These are phyloP conservation scores for Drosophila oshimai DNA, from an alignment of 1,140 invertebrate species.

Conservation along the genomic window DNA sequence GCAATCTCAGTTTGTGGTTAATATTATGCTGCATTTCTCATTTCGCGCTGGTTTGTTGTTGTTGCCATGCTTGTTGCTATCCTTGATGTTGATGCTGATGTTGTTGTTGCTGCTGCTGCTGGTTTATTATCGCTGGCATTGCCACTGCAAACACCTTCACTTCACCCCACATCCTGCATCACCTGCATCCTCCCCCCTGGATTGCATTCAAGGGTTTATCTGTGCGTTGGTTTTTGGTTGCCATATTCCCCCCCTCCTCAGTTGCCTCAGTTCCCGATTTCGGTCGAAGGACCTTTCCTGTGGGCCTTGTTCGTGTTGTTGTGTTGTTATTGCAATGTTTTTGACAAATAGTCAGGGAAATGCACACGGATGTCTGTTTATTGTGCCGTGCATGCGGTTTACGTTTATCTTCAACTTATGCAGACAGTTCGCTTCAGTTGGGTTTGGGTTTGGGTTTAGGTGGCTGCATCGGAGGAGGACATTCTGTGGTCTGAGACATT, in stretches of 20 bases:
- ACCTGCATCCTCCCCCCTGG: constrained; percentile 11
- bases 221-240: constrained; percentile 68
- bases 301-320: neutral
- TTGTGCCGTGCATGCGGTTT: constrained; percentile 80
- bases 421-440: constrained; percentile 62
- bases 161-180: constrained; percentile 21
- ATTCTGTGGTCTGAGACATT: constrained; percentile 71
- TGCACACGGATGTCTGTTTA: constrained; percentile 81
- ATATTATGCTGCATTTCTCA: constrained; percentile 80
- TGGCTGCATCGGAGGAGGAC: constrained; percentile 22
- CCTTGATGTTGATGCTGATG: constrained; percentile 20
- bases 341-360: constrained; percentile 81
- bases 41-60: constrained; percentile 61
- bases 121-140: constrained; percentile 75
- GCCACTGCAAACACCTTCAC: constrained; percentile 60
- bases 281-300: neutral
- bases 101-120: constrained; percentile 51
- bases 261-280: neutral
- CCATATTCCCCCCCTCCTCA: neutral
- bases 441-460: neutral
- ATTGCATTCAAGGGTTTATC: constrained; percentile 63
- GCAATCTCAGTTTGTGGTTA: constrained; percentile 79
- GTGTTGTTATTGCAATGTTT: constrained; percentile 78
- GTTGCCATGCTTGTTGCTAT: constrained; percentile 26
- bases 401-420: constrained; percentile 80